Percentiles rank a stretch among this genome's conserved stretches.
Conservation (phyloP, 2,888 invertebrate genomes). For the Euspilapteryx auroguttella region DNA sequence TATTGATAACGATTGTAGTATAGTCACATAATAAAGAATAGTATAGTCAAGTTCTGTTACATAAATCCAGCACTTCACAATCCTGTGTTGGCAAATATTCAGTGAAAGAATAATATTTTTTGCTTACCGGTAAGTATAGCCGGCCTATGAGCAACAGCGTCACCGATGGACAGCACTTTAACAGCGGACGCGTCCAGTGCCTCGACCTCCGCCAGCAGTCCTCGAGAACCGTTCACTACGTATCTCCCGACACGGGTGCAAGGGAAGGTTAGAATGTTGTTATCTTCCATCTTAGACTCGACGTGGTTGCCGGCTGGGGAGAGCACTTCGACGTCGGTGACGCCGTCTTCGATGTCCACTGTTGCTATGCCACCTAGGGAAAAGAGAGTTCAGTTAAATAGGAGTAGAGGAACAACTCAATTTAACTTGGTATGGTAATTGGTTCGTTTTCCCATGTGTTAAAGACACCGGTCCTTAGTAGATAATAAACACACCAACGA, state of each 20-base stretch:
- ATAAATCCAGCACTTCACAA: too few relatives aligned
- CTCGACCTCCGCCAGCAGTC: constrained; percentile 63
- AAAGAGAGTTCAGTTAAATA: background rate
- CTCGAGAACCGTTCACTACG: constrained; percentile 57
- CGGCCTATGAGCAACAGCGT: constrained; percentile 78
- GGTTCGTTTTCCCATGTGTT: too few relatives aligned
- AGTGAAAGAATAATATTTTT: too few relatives aligned
- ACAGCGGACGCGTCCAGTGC: constrained; percentile 78
- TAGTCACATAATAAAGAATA: too few relatives aligned
- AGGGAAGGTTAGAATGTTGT: constrained; percentile 72
- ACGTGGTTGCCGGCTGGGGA: constrained; percentile 67
- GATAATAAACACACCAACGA: too few relatives aligned
- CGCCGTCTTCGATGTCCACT: constrained; percentile 62
- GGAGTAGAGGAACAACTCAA: background rate
- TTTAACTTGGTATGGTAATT: background rate
- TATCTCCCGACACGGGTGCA: constrained; percentile 77
- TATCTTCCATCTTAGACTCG: constrained; percentile 61
- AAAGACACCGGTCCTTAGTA: too few relatives aligned
- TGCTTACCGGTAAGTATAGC: constrained; percentile 76
- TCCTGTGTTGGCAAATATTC: too few relatives aligned
- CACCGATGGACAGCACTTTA: constrained; percentile 72
- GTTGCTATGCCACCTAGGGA: constrained; percentile 52
- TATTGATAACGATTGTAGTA: too few relatives aligned
- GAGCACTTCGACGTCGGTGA: constrained; percentile 68
- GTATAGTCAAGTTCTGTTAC: too few relatives aligned